Evolutionary conservation across 2,888 invertebrate species (phyloP), one percentile per base, ranked within the genome.

Genomic region (Drosophila neonasuta): DNA sequence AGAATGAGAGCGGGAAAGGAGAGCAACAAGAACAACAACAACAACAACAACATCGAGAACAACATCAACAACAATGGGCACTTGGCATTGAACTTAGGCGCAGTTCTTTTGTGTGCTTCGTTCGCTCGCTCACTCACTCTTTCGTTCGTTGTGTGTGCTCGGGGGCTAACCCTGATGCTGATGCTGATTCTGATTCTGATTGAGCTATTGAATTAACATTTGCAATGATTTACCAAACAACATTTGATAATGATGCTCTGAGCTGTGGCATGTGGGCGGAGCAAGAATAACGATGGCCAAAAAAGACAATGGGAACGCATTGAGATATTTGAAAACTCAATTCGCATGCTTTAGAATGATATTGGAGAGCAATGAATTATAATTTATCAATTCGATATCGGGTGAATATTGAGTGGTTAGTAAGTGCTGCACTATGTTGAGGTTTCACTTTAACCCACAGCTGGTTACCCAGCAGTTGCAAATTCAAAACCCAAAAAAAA

Each of bases 151-250:
- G 36, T 32, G 15, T 48, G 13, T 20, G 17, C 24, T 34, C 30
- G 39, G 24, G 6, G 48, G 34, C 51, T 36, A 44, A 44, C 55
- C 61, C 63, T 74, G 72, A 59, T 63, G 57, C 49, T 79, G 85
- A 82, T 81, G 57, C 49, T 79, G 85, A 82, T 81, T 85, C n/a
- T n/a, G 36, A 36, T 36, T 60, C 51, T 80, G 85, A 85, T 81
- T 81, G 85, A 81, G 85, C 81, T 68, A 81, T 81, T 81, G 81
- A 81, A 81, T 81, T 79, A 77, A 80, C 80, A 84, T 86, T 83
- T 79, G 78, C 84, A 73, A 77, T 87, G 79, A 86, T 76, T 86
- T 74, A 62, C 79, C 73, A 75, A 76, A 79, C 80, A 81, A 67
- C 78, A 82, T 80, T 84, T 74, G 81, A 80, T 77, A 80, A 80